These are phyloP conservation scores for Diadophis punctatus DNA, from an alignment of 2,113 vertebrate species.

Conservation along the genomic window DNA sequence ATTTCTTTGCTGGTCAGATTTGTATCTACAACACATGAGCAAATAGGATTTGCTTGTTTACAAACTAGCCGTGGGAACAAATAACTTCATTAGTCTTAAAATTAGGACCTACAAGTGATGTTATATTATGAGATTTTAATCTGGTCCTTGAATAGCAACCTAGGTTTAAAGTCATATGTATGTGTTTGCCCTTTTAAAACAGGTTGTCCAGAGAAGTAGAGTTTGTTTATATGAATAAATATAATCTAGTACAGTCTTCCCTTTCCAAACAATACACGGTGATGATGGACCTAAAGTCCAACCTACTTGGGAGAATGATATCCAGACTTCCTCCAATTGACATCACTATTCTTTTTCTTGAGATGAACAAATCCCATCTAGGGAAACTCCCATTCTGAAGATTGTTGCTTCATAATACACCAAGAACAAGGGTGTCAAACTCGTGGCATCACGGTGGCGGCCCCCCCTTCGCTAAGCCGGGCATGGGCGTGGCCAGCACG, in stretches of 20 bases:
- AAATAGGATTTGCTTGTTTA: constrained; percentile 6
- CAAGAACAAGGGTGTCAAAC: not conserved
- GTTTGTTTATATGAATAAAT: not conserved
- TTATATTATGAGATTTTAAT: not conserved
- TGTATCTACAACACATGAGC: not conserved
- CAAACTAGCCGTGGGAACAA: constrained; percentile 4
- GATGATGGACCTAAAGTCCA: not conserved
- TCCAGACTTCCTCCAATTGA: not conserved
- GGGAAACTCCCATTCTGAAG: not conserved
- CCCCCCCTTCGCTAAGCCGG: too few species aligned
- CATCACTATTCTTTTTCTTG: not conserved
- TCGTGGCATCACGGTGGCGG: fast-evolving
- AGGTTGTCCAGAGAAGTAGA: not conserved
- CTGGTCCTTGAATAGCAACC: not conserved
- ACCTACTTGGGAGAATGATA: not conserved
- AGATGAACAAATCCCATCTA: not conserved
- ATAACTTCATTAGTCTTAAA: not conserved
- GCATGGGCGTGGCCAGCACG: too few species aligned
- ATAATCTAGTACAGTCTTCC: not conserved
- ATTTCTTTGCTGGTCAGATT: constrained; percentile 13
- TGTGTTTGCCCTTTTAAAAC: not conserved
- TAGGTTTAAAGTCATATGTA: not conserved
- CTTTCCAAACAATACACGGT: not conserved
- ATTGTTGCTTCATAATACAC: not conserved
- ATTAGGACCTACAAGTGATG: too few species aligned